Conservation (phyloP, 1,140 invertebrate genomes). For the Ctenoplectra terminalis region DNA sequence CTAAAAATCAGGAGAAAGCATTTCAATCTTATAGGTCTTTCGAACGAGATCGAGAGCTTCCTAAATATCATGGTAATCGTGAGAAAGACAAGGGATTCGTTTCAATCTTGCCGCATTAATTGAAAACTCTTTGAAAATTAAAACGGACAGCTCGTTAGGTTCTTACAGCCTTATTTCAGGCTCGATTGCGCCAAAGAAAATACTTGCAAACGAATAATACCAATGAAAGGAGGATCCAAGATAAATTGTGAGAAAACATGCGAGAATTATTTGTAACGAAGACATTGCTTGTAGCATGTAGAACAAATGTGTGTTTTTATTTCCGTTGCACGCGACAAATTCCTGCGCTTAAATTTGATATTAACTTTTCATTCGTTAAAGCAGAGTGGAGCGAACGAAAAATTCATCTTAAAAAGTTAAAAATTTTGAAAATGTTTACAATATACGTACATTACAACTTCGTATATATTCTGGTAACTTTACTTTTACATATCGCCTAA, state of each 20-base stretch:
- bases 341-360: too few relatives aligned
- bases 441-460: too few relatives aligned
- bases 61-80: background rate
- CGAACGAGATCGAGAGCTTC: background rate
- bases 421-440: background rate
- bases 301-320: background rate
- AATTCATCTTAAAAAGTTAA: too few relatives aligned
- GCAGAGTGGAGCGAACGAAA: background rate
- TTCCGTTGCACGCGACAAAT: background rate
- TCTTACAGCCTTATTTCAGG: too few relatives aligned
- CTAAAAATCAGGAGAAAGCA: too few relatives aligned
- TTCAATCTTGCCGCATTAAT: background rate
- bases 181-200: too few relatives aligned
- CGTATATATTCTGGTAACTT: too few relatives aligned
- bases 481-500: too few relatives aligned
- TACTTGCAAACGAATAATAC: too few relatives aligned
- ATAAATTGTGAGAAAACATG: too few relatives aligned
- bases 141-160: too few relatives aligned
- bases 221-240: too few relatives aligned
- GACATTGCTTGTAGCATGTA: constrained; percentile 6
- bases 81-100: background rate
- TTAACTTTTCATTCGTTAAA: background rate
- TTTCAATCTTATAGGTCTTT: background rate
- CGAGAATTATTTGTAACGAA: constrained; percentile 4
- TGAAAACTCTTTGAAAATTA: background rate